Evolutionary conservation across 1,140 invertebrate species (phyloP), one percentile per base, ranked within the genome.

Genomic region (Macrobrachium rosenbergii): DNA sequence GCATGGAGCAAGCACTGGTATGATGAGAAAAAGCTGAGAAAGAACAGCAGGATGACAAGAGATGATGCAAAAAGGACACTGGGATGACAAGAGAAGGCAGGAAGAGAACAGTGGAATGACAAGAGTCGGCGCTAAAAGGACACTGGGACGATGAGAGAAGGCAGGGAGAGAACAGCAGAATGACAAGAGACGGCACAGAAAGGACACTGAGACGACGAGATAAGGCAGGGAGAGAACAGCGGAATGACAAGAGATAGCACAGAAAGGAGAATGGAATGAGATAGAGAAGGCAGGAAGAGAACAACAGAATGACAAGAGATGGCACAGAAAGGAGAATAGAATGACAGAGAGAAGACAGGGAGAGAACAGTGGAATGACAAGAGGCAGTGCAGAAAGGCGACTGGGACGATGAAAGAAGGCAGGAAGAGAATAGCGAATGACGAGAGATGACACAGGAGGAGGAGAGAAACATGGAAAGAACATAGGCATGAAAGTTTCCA

Each of bases 311-410:
- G 64, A 69, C 11, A 23, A 67, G 12, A 19, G 12, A 12, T 5
- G 64, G 5, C 3, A 69, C 10, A 28, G 16, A 69, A 28, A 16
- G 0, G 23, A 19, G 94, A 93, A 91, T 90, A 87, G 89, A 88
- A 91, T 88, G 90, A 90, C n/a, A 11, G 12, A 52, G 12, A 52
- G 8, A 0, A 5, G 64, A 8, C 8, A 69, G 8, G 16, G 64
- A 12, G 64, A 12, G 16, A 69, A 69, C 10, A 69, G 8, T 2
- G 3, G 28, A 37, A 37, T 37, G 28, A 37, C 3, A 3, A 37
- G 28, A 37, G 28, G 3, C 28, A 3, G 28, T 3, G 3, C 28
- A 5, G 64, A 69, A 28, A 69, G 16, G 16, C 0, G 64, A 69
- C 8, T 52, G 10, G 10, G 45, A 52, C 7, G 12, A 52, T 12